Base-by-base conservation (phyloP, 1,140 invertebrate species). In the Platyscapa corneri region DNA sequence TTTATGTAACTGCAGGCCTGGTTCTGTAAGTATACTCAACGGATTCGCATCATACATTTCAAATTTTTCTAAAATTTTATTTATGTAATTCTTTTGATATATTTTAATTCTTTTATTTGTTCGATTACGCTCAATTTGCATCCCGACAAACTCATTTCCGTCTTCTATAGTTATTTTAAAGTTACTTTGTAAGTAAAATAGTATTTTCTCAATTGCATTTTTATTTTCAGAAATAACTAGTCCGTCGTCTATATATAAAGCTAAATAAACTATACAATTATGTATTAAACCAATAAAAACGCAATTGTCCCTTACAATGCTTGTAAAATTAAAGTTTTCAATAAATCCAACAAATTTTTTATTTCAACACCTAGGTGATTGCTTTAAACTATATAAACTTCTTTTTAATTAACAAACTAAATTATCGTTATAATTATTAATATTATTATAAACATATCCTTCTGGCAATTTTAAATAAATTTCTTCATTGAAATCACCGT, bases 381-480 rank as follows among this genome's bases (percentile, higher is more conserved):
- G 83, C 81, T 88, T 88, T 7, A 88, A 65, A 32, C 86, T 87
- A 67, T 88, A 88, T 10, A 88, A 27, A 77, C 79, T 77, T 20
- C 27, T 0, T 0, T 72, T 10, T 20, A 86, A 30, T 23, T 79
- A 70, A 37, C 56, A 79, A 0, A 86, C 74, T 3, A 10, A 0
- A 56, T 67, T n/a, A 16, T 46, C 3, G 12, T 60, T 46, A 7
- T 46, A 12, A 46, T 46, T 46, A 5, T 46, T n/a, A n/a, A n/a
- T 77, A 0, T 56, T 39, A 3, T 77, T 37, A 12, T 88, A 84
- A 1, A 82, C 42, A 27, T 86, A 85, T 30, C 88, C 89, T 60
- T 91, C 64, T 23, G 93, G 93, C 77, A 89, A 86, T 83, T 89
- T 16, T 89, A 90, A 88, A 65, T 85, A 89, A 20, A 89, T 88